Evolutionary conservation across 2,797 vertebrate genomes (phyloP), one percentile per base, ranked within the genome.

Genomic region (Kryptolebias ocellatus): DNA sequence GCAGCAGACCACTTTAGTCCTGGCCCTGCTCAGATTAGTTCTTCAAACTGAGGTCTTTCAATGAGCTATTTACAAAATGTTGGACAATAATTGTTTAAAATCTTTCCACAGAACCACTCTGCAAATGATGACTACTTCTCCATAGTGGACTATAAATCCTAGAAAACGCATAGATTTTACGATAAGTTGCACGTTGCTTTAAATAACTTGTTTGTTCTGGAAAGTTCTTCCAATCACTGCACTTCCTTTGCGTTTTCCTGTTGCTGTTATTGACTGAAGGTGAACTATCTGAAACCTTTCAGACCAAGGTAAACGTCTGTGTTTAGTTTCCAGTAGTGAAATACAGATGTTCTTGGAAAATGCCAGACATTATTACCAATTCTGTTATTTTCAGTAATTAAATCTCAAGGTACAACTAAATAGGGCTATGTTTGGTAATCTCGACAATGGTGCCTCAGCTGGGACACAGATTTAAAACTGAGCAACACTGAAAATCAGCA

Each of bases 371-470:
- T 44, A 12, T 18, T 42, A 44, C 20, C 52, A 54, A 15, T 65
- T 34, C 52, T 39, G 15, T 46, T 54, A 53, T 64, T 63, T 62
- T 53, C 28, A 60, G 7, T 5, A 39, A 52, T 11, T 44, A 46
- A 44, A 27, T 27, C 52, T 46, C 20, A 34, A 55, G 37, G 47
- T n/a, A 39, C 31, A 52, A 28, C 8, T 55, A 9, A 27, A 49
- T 10, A 6, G n/a, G 18, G 7, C 10, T n/a, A 2, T 55, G 8
- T 34, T 50, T 12, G 4, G 10, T 27, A 63, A 53, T 37, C 37
- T 45, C 27, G 28, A 44, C 60, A 52, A 31, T 39, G 52, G 14
- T 52, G 47, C 11, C 44, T 60, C 37, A 29, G 28, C 5, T 15
- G 28, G 53, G 42, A 55, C n/a, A 24, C 15, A 18, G 17, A 39